A percentile compares a stretch with the other conserved stretches of the same genome.
Conservation (phyloP, 37 sponge, comb jelly and placozoan genomes). For the Aplysina aerophoba region DNA sequence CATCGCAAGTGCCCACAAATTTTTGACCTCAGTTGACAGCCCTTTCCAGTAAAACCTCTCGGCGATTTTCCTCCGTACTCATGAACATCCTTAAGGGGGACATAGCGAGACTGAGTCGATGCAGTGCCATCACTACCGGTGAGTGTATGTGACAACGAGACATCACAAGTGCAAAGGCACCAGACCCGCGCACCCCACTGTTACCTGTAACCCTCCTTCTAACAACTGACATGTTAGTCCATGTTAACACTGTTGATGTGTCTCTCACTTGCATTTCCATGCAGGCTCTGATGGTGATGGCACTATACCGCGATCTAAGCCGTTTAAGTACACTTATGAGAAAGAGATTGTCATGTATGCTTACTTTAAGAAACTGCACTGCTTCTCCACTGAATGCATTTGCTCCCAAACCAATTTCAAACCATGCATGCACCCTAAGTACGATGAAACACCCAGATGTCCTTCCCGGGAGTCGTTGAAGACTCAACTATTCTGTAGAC, state of each 20-base stretch:
- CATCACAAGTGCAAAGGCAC: not conserved
- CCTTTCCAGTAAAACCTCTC: too few species aligned
- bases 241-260: too few species aligned
- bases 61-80: too few species aligned
- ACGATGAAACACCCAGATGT: not conserved
- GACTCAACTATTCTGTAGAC: not conserved
- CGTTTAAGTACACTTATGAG: constrained; percentile 99
- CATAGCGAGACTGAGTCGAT: constrained; percentile 88
- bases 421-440: not conserved
- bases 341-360: constrained; percentile 99
- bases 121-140: constrained; percentile 90
- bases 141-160: not conserved
- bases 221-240: too few species aligned
- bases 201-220: too few species aligned
- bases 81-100: constrained; percentile 98
- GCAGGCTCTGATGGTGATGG: constrained; percentile 72
- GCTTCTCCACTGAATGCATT: constrained; percentile 98
- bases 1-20: too few species aligned
- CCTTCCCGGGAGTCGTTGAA: not conserved
- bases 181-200: too few species aligned
- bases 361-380: constrained; percentile 96
- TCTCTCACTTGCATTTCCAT: too few species aligned
- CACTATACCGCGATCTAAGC: constrained; percentile 89
- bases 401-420: constrained; percentile 70
- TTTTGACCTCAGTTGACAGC: too few species aligned